Evolutionary conservation across 1,140 invertebrate genomes (phyloP), one percentile per base, ranked within the genome.

Genomic region (Zaprionus africanus): DNA sequence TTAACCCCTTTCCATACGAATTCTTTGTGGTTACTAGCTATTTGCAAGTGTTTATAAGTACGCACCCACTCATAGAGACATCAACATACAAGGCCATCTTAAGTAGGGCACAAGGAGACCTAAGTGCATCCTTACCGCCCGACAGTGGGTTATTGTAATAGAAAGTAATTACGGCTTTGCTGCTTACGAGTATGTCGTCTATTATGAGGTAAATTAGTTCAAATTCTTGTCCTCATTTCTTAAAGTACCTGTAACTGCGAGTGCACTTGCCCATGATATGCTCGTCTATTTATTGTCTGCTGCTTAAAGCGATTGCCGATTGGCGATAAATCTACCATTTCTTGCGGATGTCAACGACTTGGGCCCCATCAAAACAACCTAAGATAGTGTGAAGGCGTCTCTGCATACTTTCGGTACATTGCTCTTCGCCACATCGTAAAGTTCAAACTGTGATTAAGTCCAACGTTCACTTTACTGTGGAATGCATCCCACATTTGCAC

Each of bases 361-460:
- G 19, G 3, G 17, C 17, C 13, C 17, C n/a, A 19, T 12, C 46
- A 24, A 6, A 51, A 51, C 19, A 51, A 51, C 17, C 46, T 22
- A 22, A 26, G 24, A 17, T 19, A 61, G 9, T n/a, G 15, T 28
- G 19, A 22, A 28, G 26, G 46, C 28, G 36, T 22, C 59, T 22
- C 31, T 34, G 31, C 41, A 53, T 22, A 56, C 34, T 65, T 22
- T 13, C 24, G 28, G 64, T 36, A 24, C 64, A 66, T 34, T 66
- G 64, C 53, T 43, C 64, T 58, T 24, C 54, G 17, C 11, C 9
- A 56, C 51, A 17, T 17, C 51, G 13, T 9, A 61, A 11, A 63
- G 60, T 61, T 61, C 59, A 34, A 38, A 13, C 17, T n/a, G 34
- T 63, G 46, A 65, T 34, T 34, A 34, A 66, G 38, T 66, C 34